Evolutionary conservation across 2,797 vertebrate species (phyloP).

Genomic region (Bufotes viridis): DNA sequence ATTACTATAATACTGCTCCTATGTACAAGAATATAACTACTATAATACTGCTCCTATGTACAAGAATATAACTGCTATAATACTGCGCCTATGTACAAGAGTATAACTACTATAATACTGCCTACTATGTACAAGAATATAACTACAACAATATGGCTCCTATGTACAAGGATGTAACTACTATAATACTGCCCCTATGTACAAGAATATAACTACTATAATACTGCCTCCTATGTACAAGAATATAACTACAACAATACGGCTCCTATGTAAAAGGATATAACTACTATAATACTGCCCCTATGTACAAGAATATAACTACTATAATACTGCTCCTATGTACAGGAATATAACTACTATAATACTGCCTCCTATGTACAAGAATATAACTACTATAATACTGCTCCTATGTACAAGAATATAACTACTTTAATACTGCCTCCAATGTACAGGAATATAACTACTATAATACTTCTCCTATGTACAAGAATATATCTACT

Average conservation of each 20-base stretch:
- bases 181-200: slow-evolving; percentile 6
- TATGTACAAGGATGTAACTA: not conserved
- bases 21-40: not conserved
- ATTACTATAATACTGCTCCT: slow-evolving; percentile 1
- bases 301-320: slow-evolving; percentile 1
- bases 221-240: not conserved
- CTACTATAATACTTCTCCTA: no score
- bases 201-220: not conserved
- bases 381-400: no score
- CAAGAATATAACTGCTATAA: slow-evolving; percentile 4
- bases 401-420: no score
- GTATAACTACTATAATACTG: not conserved
- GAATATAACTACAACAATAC: no score
- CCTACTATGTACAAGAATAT: not conserved
- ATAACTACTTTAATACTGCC: no score
- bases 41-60: not conserved
- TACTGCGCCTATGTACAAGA: not conserved
- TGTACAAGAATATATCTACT: no score
- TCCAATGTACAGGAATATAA: no score
- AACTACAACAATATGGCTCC: not conserved
- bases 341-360: not conserved
- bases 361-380: not conserved
- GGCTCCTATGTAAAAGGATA: no score
- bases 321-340: slow-evolving; percentile 4
- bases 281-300: not conserved